Conservation (phyloP, 2,888 invertebrate genomes). For the Marronus borbonicus region DNA sequence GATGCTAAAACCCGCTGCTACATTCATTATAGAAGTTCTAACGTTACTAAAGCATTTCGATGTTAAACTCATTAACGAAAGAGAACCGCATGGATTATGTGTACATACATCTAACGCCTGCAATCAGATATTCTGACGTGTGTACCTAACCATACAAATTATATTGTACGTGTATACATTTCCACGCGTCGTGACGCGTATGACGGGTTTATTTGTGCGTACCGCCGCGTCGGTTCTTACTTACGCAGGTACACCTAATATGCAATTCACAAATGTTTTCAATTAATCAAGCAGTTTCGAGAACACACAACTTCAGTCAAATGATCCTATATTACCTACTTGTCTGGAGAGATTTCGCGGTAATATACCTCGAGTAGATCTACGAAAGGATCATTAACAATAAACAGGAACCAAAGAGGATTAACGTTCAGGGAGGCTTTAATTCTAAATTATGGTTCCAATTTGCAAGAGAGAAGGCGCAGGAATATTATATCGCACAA, state of each 20-base stretch:
- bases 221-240: not conserved
- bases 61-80: constrained; percentile 15
- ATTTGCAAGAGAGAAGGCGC: not conserved
- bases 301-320: constrained; percentile 33
- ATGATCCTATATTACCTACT: constrained; percentile 37
- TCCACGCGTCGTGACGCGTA: not conserved
- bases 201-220: not conserved
- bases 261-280: constrained; percentile 43
- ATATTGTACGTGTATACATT: not conserved
- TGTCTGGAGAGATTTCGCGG: constrained; percentile 34
- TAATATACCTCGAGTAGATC: constrained; percentile 18
- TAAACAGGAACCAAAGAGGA: constrained; percentile 41
- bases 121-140: constrained; percentile 22
- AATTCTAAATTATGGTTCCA: constrained; percentile 35
- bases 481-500: not conserved
- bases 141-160: constrained; percentile 7
- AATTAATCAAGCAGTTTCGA: constrained; percentile 33
- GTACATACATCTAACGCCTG: not conserved
- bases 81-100: not conserved
- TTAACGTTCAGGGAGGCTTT: constrained; percentile 25
- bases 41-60: constrained; percentile 2
- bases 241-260: constrained; percentile 20
- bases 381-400: constrained; percentile 37
- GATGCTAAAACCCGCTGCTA: not conserved
- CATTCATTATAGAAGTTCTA: not conserved